Percentiles rank a stretch among this genome's conserved stretches.
Conservation (phyloP, 2,888 invertebrate genomes). For the Eupelmus urozonus region DNA sequence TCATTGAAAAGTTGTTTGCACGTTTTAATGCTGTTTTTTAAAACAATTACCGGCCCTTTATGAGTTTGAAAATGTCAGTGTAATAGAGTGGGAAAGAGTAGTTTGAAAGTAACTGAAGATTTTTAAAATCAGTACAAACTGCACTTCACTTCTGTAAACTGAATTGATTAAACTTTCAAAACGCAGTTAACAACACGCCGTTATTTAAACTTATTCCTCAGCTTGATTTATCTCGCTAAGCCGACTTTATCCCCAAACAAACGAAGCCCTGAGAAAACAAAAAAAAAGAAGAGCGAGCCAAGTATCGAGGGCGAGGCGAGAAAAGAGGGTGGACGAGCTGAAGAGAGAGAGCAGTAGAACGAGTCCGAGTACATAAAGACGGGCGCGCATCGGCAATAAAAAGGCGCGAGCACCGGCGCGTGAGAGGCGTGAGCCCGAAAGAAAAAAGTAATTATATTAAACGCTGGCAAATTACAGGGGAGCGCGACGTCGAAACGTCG, state of each 20-base stretch:
- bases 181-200: no score
- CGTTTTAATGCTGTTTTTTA: no score
- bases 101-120: no score
- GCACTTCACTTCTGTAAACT: no score
- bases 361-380: neutral
- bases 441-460: conserved; percentile 72
- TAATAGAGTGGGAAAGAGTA: no score
- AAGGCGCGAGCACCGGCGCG: neutral
- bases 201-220: no score
- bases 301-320: neutral
- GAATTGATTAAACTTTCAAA: no score
- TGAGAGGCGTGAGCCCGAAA: conserved; percentile 44
- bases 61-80: no score
- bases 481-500: neutral
- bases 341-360: neutral
- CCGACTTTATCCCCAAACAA: no score
- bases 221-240: no score
- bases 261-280: neutral
- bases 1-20: neutral
- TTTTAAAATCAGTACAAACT: no score
- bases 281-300: neutral
- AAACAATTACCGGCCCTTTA: no score
- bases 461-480: conserved; percentile 68
- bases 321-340: neutral
- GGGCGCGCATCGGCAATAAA: neutral